Evolutionary conservation across 2,888 invertebrate genomes (phyloP), one percentile per base, ranked within the genome.

Genomic region (Melitaea athalia): DNA sequence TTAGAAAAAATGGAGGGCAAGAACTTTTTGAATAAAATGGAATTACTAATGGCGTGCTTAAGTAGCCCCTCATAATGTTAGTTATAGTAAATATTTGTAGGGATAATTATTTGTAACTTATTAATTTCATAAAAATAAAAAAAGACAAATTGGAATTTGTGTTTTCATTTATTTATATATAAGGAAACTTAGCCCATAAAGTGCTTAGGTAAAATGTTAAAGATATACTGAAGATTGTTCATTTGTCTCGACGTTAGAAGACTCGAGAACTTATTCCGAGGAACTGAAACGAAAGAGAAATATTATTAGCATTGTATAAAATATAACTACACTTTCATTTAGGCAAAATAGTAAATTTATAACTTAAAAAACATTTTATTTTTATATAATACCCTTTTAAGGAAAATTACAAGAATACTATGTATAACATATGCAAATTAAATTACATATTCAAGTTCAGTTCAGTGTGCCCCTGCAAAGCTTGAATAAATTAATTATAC

Each of bases 11-110:
- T 99, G 95, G 98, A 99, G 85, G 99, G 99, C 63, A 97, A 97
- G 82, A 99, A 98, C 90, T 98, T 99, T 85, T 93, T 98, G 7
- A 98, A 98, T 82, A 99, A 99, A 93, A 97, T 99, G 96, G 99
- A 99, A 91, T 94, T 98, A 77, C 94, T 99, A 6, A 98, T 99
- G 98, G 98, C 98, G 67, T 96, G 96, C 78, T 91, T 96, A 14
- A 96, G 96, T 72, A 96, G 96, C 81, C 95, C 95, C 72, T 95
- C 95, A 53, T 94, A 92, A 63, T 33, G 45, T 12, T n/a, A 33
- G 43, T 15, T 11, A 42, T 65, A 45, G 43, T 57, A 55, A 63
- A 55, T 63, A 50, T 31, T 43, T 59, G n/a, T 53, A 47, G 33
- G 5, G 15, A 61, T 38, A 38, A 60, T 53, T 53, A 59, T 53